phyloP scores from a whole-genome alignment of 2,888 invertebrate species.

The Hypselothyrea guttata region DNA sequence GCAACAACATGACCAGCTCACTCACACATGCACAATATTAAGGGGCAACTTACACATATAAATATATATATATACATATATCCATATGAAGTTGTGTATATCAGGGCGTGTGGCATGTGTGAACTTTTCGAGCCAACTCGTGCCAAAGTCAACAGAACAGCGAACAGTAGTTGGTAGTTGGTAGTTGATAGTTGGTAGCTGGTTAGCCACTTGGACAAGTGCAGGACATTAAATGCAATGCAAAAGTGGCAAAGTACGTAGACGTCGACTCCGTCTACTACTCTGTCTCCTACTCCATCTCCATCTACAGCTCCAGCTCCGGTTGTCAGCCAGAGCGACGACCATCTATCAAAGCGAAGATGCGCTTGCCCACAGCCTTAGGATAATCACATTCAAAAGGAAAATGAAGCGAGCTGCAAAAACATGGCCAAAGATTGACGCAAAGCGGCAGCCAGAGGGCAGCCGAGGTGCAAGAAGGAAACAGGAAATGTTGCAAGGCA shows the following conservation, averaged over 20 bases:
- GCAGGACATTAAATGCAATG: constrained; percentile 73
- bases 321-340: constrained; percentile 35
- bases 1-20: constrained; percentile 64
- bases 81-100: background rate
- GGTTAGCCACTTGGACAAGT: constrained; percentile 52
- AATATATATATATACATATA: background rate
- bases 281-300: too few relatives aligned
- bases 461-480: constrained; percentile 22
- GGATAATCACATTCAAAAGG: constrained; percentile 77
- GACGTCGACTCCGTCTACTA: constrained; percentile 1
- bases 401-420: constrained; percentile 73
- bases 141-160: constrained; percentile 77
- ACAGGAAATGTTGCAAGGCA: constrained; percentile 67
- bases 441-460: background rate
- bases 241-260: constrained; percentile 35
- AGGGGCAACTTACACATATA: constrained; percentile 15
- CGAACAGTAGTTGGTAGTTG: constrained; percentile 49
- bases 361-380: constrained; percentile 65
- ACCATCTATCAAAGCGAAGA: constrained; percentile 72
- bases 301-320: too few relatives aligned
- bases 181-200: constrained; percentile 10
- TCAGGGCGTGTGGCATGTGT: constrained; percentile 63
- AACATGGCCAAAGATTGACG: constrained; percentile 61
- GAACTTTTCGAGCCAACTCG: constrained; percentile 76
- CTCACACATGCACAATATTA: constrained; percentile 21